These are phyloP conservation scores for Callopanchax toddi DNA, from an alignment of 2,113 vertebrate genomes.

Conservation along the genomic window DNA sequence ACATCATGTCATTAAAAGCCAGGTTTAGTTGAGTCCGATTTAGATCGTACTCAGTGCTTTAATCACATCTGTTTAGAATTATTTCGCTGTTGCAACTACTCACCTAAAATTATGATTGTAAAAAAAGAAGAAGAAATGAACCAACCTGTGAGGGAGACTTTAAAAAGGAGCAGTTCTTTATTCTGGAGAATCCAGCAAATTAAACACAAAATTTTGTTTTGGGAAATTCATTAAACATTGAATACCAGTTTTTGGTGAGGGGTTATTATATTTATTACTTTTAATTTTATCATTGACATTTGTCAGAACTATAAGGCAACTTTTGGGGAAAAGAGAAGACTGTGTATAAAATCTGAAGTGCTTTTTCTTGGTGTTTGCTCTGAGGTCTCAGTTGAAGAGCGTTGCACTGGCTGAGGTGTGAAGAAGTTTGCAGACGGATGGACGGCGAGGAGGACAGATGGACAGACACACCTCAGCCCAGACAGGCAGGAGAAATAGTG, in stretches of 20 bases:
- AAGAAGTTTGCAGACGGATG: constrained; percentile 6
- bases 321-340: neutral
- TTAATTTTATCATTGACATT: too few relatives aligned
- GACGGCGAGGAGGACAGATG: constrained; percentile 60
- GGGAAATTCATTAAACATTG: neutral
- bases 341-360: too few relatives aligned
- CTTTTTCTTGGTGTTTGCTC: too few relatives aligned
- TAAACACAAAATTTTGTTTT: too few relatives aligned
- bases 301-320: too few relatives aligned
- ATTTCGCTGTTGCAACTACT: too few relatives aligned
- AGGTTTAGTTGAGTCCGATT: neutral
- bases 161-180: too few relatives aligned
- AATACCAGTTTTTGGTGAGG: neutral
- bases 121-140: too few relatives aligned
- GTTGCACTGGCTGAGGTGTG: neutral
- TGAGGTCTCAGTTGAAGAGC: too few relatives aligned
- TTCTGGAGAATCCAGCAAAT: neutral
- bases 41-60: neutral
- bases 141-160: too few relatives aligned
- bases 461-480: constrained; percentile 55
- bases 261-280: neutral
- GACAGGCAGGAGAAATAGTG: constrained; percentile 52
- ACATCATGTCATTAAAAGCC: neutral
- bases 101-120: too few relatives aligned
- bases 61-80: neutral